A percentile compares a stretch with the other conserved stretches of the same genome.
Evolutionary conservation across 2,797 vertebrate species (phyloP).

Genomic region (Onychomys leucogaster): DNA sequence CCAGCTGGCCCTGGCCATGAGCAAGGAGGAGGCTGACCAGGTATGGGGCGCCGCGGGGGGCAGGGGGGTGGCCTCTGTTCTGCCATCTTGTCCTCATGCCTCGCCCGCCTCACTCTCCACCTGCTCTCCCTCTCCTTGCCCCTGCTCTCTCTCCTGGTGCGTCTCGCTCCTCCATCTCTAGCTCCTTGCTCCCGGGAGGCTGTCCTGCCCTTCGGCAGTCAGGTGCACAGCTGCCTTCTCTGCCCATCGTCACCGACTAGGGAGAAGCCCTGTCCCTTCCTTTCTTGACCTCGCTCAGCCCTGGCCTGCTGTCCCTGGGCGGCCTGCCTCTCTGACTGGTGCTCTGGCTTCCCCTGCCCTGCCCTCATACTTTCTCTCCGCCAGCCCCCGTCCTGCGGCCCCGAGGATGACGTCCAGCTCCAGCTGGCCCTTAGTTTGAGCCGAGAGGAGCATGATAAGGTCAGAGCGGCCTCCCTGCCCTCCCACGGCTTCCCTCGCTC

Average conservation of each 20-base stretch:
- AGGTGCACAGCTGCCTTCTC: not conserved
- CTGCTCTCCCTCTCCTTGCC: too few relatives aligned
- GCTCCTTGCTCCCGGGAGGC: not conserved
- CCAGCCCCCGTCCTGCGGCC: conserved; percentile 85
- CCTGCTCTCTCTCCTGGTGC: not conserved
- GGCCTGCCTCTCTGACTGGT: not conserved
- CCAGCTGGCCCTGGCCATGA: conserved; percentile 96
- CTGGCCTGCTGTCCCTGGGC: not conserved
- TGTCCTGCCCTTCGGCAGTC: too few relatives aligned
- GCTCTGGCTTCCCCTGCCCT: not conserved
- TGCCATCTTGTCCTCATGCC: conserved; percentile 57
- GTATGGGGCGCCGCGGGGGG: conserved; percentile 84
- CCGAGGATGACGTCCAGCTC: conserved; percentile 94
- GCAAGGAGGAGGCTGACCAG: conserved; percentile 97
- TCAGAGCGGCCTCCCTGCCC: conserved; percentile 84
- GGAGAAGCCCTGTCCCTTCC: not conserved
- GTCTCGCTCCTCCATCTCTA: not conserved
- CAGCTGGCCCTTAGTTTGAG: conserved; percentile 94
- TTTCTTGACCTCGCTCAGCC: not conserved
- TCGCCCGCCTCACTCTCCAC: not conserved
- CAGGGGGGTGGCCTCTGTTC: not conserved
- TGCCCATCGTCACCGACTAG: not conserved
- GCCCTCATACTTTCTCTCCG: conserved; percentile 81
- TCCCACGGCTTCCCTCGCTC: not conserved
- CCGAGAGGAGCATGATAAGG: conserved; percentile 96